These are phyloP conservation scores for Eurytoma adleriae DNA, from an alignment of 2,888 invertebrate genomes.

Conservation along the genomic window DNA sequence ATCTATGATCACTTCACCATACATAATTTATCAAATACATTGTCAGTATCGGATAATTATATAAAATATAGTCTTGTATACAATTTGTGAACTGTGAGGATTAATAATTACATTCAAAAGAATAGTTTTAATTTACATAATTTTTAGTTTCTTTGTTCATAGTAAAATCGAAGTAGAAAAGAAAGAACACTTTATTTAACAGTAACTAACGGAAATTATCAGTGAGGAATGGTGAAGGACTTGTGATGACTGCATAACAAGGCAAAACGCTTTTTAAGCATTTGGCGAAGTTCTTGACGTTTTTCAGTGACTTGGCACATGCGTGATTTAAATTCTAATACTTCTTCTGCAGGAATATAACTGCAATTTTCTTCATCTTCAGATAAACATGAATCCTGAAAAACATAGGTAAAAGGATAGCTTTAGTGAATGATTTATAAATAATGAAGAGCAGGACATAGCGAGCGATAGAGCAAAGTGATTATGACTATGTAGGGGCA, in stretches of 20 bases:
- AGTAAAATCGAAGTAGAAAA: slow-evolving; percentile 56
- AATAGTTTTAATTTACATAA: slow-evolving; percentile 52
- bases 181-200: slow-evolving; percentile 56
- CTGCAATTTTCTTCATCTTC: slow-evolving; percentile 82
- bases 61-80: slow-evolving; percentile 49
- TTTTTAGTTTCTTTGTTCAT: slow-evolving; percentile 55
- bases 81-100: slow-evolving; percentile 55
- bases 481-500: no score
- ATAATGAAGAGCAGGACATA: no score
- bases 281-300: slow-evolving; percentile 89
- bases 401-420: slow-evolving; percentile 13
- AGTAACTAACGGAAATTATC: slow-evolving; percentile 64
- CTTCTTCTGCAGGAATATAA: slow-evolving; percentile 93
- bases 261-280: slow-evolving; percentile 88
- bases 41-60: slow-evolving; percentile 36
- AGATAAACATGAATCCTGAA: slow-evolving; percentile 87
- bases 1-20: background rate
- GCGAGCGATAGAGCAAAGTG: no score
- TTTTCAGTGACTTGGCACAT: slow-evolving; percentile 87
- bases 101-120: slow-evolving; percentile 47
- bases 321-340: slow-evolving; percentile 90
- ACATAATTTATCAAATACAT: slow-evolving; percentile 38
- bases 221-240: slow-evolving; percentile 70
- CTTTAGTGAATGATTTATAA: background rate
- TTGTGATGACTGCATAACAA: slow-evolving; percentile 81